These are phyloP conservation scores for Paramormyrops hopkinsi DNA, from an alignment of 2,797 vertebrate species.

Conservation along the genomic window DNA sequence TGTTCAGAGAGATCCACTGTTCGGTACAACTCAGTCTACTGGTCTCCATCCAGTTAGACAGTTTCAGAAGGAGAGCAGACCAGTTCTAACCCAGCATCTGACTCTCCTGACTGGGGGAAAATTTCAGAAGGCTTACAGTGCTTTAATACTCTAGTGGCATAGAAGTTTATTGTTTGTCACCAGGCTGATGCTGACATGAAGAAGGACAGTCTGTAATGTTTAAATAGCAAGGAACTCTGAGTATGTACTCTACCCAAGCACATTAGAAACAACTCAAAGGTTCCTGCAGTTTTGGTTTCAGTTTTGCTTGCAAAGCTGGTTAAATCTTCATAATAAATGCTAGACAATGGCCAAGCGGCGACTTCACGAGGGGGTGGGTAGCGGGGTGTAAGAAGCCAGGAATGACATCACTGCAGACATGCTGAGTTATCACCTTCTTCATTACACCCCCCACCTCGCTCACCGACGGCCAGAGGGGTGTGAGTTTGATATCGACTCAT, in stretches of 20 bases:
- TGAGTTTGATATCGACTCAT: constrained; percentile 1
- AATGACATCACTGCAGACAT: constrained; percentile 2
- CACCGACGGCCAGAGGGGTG: background rate
- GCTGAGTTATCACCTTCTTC: background rate
- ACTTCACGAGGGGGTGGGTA: background rate
- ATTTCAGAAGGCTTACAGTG: background rate
- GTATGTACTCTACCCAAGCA: background rate
- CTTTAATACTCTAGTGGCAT: background rate
- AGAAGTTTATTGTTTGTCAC: background rate
- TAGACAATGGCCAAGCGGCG: background rate
- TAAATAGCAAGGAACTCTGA: background rate
- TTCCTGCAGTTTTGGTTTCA: background rate
- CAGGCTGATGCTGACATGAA: background rate
- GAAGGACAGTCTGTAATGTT: background rate
- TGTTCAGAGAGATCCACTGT: background rate
- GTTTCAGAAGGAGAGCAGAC: background rate
- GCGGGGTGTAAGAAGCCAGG: background rate
- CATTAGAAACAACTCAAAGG: background rate
- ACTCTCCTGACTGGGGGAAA: background rate
- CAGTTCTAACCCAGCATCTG: background rate
- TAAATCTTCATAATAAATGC: background rate
- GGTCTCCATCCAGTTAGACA: background rate
- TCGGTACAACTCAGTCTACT: background rate
- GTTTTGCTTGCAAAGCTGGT: background rate
- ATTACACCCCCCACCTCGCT: background rate